Evolutionary conservation across 2,888 invertebrate genomes (phyloP).

Genomic region (Cylindroiulus punctatus): DNA sequence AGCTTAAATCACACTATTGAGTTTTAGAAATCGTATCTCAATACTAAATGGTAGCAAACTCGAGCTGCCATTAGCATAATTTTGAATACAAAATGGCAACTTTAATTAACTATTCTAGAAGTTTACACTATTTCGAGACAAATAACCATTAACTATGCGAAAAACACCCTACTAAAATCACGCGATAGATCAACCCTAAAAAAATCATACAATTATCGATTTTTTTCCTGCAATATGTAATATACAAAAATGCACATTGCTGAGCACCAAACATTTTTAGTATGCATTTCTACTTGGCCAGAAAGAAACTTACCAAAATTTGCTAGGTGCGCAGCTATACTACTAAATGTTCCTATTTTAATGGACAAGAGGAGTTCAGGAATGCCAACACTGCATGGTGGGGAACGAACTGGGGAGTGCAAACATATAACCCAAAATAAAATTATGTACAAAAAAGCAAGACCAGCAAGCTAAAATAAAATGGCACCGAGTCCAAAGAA

Average conservation of each 20-base stretch:
- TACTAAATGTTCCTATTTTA: slow-evolving; percentile 60
- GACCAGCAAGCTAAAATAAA: slow-evolving; percentile 52
- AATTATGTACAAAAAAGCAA: slow-evolving; percentile 55
- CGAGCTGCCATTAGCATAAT: not conserved
- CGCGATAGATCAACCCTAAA: no score
- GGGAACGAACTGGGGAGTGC: slow-evolving; percentile 58
- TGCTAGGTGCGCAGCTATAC: slow-evolving; percentile 60
- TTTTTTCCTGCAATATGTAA: not conserved
- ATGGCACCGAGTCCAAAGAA: not conserved
- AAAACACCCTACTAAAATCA: no score
- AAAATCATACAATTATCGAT: no score
- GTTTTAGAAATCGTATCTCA: no score
- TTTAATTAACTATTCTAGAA: not conserved
- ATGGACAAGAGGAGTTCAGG: slow-evolving; percentile 59
- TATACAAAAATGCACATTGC: not conserved
- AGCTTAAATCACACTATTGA: no score
- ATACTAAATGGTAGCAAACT: not conserved
- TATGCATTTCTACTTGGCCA: not conserved
- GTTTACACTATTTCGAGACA: no score
- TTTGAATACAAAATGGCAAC: not conserved
- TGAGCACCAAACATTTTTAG: not conserved
- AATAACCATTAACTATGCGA: no score
- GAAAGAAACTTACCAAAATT: slow-evolving; percentile 60
- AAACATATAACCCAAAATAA: slow-evolving; percentile 56
- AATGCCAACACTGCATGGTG: slow-evolving; percentile 56